Percentiles rank a stretch among this genome's conserved stretches.
Conservation (phyloP, 1,140 invertebrate species). For the Ceratosolen solmsi region DNA sequence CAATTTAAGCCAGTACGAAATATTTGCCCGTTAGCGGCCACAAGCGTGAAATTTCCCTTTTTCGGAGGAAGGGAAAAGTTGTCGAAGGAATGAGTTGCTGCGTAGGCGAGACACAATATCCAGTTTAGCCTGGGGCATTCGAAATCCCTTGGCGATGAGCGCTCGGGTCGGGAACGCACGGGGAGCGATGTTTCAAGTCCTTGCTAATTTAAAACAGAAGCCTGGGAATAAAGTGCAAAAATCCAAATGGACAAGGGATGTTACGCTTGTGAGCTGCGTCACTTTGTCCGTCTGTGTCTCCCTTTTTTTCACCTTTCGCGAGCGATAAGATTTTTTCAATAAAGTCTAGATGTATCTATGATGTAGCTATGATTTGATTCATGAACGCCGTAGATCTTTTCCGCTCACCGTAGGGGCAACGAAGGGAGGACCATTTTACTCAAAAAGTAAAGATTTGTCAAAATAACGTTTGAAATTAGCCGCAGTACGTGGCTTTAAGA, state of each 20-base stretch:
- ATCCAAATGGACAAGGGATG: constrained; percentile 7
- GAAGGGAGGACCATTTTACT: no score
- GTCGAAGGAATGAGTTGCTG: no score
- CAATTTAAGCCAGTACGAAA: not conserved
- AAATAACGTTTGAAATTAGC: no score
- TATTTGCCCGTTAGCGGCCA: not conserved
- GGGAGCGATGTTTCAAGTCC: constrained; percentile 25
- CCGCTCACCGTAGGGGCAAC: no score
- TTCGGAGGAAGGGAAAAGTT: not conserved
- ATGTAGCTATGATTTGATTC: no score
- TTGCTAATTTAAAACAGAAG: constrained; percentile 45
- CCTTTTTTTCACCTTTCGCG: not conserved
- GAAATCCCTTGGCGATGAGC: not conserved
- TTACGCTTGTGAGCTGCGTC: not conserved
- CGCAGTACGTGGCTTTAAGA: no score
- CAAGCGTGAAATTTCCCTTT: not conserved
- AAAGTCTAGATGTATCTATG: no score
- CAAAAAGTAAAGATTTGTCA: no score
- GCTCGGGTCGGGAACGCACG: constrained; percentile 5
- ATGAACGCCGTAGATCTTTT: no score
- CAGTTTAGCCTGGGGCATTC: constrained; percentile 49
- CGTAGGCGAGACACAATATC: constrained; percentile 45
- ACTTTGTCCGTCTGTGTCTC: not conserved
- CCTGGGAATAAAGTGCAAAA: constrained; percentile 20
- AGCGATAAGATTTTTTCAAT: not conserved